Base-by-base conservation (phyloP, 1,140 invertebrate species). In the Lepidurus couesii region DNA sequence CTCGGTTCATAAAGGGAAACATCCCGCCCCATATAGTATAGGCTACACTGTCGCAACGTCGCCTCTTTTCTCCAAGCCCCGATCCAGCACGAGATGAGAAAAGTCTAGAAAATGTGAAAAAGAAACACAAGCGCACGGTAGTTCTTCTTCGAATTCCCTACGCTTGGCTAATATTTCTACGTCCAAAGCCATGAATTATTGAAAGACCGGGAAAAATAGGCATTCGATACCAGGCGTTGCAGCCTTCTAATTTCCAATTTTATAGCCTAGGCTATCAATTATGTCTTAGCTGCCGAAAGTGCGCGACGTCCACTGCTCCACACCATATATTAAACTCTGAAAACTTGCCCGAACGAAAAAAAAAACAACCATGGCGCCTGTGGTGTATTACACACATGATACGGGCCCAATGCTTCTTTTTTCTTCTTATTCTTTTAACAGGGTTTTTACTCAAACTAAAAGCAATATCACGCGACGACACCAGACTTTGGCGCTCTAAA, bases 211-310 rank as follows among this genome's bases (percentile, higher is more conserved):
- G 21, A n/a, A 65, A 65, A 65, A 65, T 65, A 65, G 53, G 53
- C 53, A 65, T 65, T 65, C 53, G 53, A 65, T 65, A 65, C 53
- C 53, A 65, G 53, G 53, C 53, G 53, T 65, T 65, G 53, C 53
- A 65, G 53, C 53, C 53, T 65, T 65, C 53, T 65, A 65, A 65
- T 65, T 65, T 65, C 53, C 53, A 65, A 65, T 65, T 65, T 65
- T 65, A 65, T 65, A 65, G 53, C 53, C 53, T 21, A 9, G 53
- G 53, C 53, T 65, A 65, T 65, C 53, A 65, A 65, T 65, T 65
- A 65, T 65, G 53, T 65, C 53, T 65, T 65, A 65, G 53, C 53
- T 65, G 53, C 53, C 53, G 53, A 65, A 65, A 65, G 53, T 65
- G 13, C 53, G 9, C 53, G 53, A 65, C 53, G 53, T 65, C 47